phyloP scores from a whole-genome alignment of 1,140 invertebrate genomes.

The Drosophila burlai region DNA sequence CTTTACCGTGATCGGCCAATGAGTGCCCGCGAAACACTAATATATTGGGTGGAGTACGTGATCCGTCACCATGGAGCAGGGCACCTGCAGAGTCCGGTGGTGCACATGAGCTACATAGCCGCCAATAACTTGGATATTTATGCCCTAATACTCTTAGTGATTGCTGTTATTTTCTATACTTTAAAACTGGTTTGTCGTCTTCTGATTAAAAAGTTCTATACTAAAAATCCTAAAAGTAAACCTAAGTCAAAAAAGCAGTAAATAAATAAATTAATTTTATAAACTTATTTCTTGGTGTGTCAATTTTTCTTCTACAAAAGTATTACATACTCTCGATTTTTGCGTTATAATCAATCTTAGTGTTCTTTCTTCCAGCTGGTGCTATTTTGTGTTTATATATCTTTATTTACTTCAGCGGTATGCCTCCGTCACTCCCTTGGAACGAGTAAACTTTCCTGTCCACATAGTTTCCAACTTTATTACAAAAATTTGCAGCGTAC shows the following conservation, averaged over 20 bases:
- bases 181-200: conserved; percentile 2
- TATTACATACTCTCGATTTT: not conserved
- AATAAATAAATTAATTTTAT: not conserved
- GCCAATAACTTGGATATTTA: conserved; percentile 62
- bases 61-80: conserved; percentile 84
- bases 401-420: conserved; percentile 4
- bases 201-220: not conserved
- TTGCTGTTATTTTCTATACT: not conserved
- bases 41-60: conserved; percentile 85
- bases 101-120: conserved; percentile 81
- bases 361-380: not conserved
- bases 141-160: conserved; percentile 3
- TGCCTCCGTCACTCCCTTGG: conserved; percentile 4
- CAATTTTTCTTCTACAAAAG: not conserved
- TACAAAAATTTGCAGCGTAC: conserved; percentile 71
- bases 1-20: conserved; percentile 71
- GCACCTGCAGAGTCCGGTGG: conserved; percentile 57
- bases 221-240: not conserved
- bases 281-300: too few species aligned
- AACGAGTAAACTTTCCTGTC: conserved; percentile 38
- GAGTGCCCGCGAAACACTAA: conserved; percentile 71
- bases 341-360: not conserved
- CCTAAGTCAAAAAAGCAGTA: not conserved
- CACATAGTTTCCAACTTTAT: conserved; percentile 61
- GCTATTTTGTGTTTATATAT: conserved; percentile 1